phyloP scores from a whole-genome alignment of 2,888 invertebrate species.

The Clivina fossor region DNA sequence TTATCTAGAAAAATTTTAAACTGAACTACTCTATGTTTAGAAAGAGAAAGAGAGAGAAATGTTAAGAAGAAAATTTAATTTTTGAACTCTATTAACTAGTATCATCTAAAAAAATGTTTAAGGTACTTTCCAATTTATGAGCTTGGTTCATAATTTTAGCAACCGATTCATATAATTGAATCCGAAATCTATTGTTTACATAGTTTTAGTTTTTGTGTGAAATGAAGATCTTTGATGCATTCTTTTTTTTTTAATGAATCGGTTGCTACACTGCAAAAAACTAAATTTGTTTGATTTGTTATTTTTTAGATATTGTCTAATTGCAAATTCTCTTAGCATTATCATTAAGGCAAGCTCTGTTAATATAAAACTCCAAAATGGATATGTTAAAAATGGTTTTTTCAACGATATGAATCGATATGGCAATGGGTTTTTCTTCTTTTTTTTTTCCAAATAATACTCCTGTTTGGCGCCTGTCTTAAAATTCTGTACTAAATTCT shows the following conservation, averaged over 20 bases:
- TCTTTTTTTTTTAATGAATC: too few species aligned
- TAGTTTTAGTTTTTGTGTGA: too few species aligned
- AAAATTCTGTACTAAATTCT: background rate
- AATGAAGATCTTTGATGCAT: too few species aligned
- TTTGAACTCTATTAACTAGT: too few species aligned
- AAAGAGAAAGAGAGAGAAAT: slow-evolving; percentile 21
- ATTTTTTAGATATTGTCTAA: slow-evolving; percentile 29
- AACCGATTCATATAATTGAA: too few species aligned
- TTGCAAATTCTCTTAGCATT: slow-evolving; percentile 30
- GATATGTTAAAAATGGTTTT: slow-evolving; percentile 29
- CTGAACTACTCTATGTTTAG: slow-evolving; percentile 14
- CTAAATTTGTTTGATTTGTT: slow-evolving; percentile 17
- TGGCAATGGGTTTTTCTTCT: slow-evolving; percentile 18
- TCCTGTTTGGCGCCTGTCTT: background rate
- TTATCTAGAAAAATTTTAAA: too few species aligned
- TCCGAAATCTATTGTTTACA: too few species aligned
- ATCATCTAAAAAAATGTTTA: background rate
- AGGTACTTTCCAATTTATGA: slow-evolving; percentile 6
- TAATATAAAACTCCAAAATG: slow-evolving; percentile 27
- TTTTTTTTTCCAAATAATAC: background rate
- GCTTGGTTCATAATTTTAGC: slow-evolving; percentile 13
- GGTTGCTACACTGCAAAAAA: too few species aligned
- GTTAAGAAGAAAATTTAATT: too few species aligned
- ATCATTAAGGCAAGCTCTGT: slow-evolving; percentile 32
- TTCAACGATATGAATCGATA: slow-evolving; percentile 30